These are phyloP conservation scores for Eristalinus aeneus DNA, from an alignment of 2,888 invertebrate species.

Conservation along the genomic window DNA sequence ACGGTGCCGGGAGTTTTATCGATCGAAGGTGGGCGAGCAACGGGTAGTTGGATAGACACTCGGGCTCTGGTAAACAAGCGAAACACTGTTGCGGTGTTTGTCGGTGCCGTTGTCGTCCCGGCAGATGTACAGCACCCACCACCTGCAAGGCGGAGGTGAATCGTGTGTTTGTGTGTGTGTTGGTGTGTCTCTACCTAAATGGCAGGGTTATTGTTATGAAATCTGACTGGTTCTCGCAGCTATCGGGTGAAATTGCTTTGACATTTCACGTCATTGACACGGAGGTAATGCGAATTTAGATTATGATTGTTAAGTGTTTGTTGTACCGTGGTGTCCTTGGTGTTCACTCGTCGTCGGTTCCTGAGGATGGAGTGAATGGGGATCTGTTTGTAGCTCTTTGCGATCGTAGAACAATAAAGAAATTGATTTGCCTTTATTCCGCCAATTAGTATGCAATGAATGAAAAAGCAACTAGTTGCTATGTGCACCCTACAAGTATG, in stretches of 20 bases:
- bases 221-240: slow-evolving; percentile 54
- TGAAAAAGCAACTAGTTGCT: background rate
- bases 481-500: slow-evolving; percentile 6
- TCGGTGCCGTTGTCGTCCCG: slow-evolving; percentile 21
- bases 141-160: slow-evolving; percentile 39
- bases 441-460: slow-evolving; percentile 36
- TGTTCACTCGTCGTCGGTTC: background rate
- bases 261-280: slow-evolving; percentile 65
- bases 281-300: slow-evolving; percentile 49
- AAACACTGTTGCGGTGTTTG: slow-evolving; percentile 45
- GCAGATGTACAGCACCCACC: slow-evolving; percentile 62
- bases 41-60: background rate
- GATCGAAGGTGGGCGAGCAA: slow-evolving; percentile 43
- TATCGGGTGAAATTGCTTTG: slow-evolving; percentile 64
- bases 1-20: slow-evolving; percentile 62
- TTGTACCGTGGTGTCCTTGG: slow-evolving; percentile 24
- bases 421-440: background rate
- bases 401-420: background rate
- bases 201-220: slow-evolving; percentile 64
- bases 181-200: slow-evolving; percentile 43
- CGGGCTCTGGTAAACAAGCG: slow-evolving; percentile 33
- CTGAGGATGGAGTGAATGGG: background rate
- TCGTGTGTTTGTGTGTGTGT: background rate
- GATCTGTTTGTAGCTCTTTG: background rate
- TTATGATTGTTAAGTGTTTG: slow-evolving; percentile 65